Conservation (phyloP, 2,113 vertebrate genomes). For the Mohoua ochrocephala region DNA sequence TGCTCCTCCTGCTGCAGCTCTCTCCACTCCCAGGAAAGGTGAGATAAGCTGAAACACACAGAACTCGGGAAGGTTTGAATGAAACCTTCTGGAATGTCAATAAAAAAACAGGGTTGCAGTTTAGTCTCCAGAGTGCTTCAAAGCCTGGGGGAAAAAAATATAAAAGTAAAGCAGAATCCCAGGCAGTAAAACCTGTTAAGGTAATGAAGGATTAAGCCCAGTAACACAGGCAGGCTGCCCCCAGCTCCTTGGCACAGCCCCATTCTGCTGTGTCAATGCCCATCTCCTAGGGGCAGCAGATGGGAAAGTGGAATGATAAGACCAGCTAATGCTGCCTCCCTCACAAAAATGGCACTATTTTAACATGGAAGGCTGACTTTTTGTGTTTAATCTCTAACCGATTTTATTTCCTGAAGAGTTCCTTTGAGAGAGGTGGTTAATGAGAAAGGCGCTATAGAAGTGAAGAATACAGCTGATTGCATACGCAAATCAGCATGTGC, state of each 20-base stretch:
- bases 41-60: background rate
- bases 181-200: background rate
- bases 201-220: background rate
- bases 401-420: slow-evolving; percentile 32
- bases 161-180: background rate
- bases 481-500: slow-evolving; percentile 48
- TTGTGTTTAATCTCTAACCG: slow-evolving; percentile 1
- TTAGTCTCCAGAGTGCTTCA: background rate
- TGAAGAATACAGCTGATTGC: slow-evolving; percentile 56
- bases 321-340: background rate
- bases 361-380: background rate
- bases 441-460: slow-evolving; percentile 32
- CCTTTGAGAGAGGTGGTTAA: slow-evolving; percentile 43
- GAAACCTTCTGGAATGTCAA: background rate
- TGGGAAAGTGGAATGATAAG: background rate
- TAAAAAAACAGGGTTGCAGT: background rate
- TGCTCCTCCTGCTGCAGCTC: background rate
- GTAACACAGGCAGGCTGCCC: background rate
- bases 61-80: background rate
- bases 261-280: background rate
- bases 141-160: background rate
- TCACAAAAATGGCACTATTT: background rate
- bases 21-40: background rate
- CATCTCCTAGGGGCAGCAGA: background rate
- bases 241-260: background rate